Percentiles rank a stretch among this genome's conserved stretches.
phyloP scores from a whole-genome alignment of 2,797 vertebrate species.

The Caiman crocodilus region DNA sequence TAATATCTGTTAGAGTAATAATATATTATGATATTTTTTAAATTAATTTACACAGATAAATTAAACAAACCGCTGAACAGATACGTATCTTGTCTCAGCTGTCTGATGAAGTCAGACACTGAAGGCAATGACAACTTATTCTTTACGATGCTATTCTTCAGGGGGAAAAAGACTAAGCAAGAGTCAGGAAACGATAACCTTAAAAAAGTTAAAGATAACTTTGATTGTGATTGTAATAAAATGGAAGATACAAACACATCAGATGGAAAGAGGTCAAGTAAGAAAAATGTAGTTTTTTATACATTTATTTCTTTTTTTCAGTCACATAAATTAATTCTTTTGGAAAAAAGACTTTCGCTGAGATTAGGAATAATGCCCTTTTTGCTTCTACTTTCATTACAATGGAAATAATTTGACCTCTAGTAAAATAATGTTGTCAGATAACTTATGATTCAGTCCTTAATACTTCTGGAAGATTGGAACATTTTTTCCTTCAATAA shows the following conservation, averaged over 20 bases:
- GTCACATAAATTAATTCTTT: slow-evolving; percentile 17
- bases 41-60: background rate
- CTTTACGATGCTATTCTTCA: background rate
- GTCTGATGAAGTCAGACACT: background rate
- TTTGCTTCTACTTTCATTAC: slow-evolving; percentile 19
- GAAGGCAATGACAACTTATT: background rate
- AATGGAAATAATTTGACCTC: slow-evolving; percentile 62
- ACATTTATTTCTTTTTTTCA: background rate
- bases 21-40: background rate
- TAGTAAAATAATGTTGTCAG: slow-evolving; percentile 63
- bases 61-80: background rate
- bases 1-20: background rate
- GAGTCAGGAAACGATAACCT: background rate
- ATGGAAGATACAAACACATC: background rate
- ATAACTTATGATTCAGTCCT: slow-evolving; percentile 54
- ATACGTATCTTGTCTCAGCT: background rate
- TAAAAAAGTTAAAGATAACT: background rate
- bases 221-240: background rate
- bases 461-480: slow-evolving; percentile 50
- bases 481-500: slow-evolving; percentile 59
- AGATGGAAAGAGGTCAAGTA: slow-evolving; percentile 6
- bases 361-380: slow-evolving; percentile 13
- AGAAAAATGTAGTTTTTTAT: background rate
- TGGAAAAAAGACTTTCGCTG: background rate
- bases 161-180: background rate